Percentiles rank a stretch among this genome's conserved stretches.
These are phyloP conservation scores for Pituophis catenifer DNA, from an alignment of 2,113 vertebrate genomes.

Conservation along the genomic window DNA sequence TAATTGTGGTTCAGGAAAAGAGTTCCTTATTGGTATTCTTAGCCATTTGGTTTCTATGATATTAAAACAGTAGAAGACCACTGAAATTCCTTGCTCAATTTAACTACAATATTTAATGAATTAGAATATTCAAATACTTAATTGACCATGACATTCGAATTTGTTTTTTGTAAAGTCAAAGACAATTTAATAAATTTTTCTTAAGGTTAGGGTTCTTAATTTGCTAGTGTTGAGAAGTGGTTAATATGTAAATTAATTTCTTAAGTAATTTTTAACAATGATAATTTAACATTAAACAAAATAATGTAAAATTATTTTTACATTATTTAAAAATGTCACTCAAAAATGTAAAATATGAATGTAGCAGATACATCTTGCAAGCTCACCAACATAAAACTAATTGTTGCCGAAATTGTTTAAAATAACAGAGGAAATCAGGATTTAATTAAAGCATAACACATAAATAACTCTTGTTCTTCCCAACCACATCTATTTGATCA, in stretches of 20 bases:
- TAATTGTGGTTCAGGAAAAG: background rate
- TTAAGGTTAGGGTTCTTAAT: background rate
- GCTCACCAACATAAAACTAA: background rate
- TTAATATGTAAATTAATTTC: conserved; percentile 1
- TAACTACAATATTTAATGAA: background rate
- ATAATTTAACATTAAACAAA: background rate
- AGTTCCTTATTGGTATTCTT: background rate
- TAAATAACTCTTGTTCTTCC: background rate
- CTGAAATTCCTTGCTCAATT: background rate
- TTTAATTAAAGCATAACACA: background rate
- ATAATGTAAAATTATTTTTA: background rate
- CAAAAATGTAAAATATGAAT: background rate
- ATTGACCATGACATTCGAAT: conserved; percentile 12
- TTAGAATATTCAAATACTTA: conserved; percentile 36
- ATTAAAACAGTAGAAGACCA: background rate
- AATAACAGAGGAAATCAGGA: background rate
- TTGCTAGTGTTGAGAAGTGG: conserved; percentile 27
- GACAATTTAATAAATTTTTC: background rate
- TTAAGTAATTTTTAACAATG: background rate
- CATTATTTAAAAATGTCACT: too few relatives aligned
- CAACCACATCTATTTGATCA: background rate
- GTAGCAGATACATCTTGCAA: background rate
- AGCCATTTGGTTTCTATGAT: background rate
- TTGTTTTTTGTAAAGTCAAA: conserved; percentile 1
- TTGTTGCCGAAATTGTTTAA: background rate